Conservation (phyloP, 2,797 vertebrate genomes). For the Lagodon rhomboides region DNA sequence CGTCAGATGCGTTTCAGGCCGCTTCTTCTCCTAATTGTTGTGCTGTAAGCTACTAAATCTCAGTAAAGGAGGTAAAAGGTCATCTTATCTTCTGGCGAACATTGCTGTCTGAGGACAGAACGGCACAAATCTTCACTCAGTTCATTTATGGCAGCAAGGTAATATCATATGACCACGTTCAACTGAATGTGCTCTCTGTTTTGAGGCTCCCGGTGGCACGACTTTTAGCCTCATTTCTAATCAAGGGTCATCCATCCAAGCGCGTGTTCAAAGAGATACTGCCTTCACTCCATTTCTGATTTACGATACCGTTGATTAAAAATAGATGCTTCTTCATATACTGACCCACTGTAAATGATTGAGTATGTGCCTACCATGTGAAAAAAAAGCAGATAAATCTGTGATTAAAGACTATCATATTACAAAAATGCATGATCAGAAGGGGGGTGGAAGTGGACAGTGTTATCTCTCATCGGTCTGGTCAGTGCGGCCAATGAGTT, state of each 20-base stretch:
- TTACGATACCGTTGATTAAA: slow-evolving; percentile 15
- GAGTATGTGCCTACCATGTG: not conserved
- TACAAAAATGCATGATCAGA: slow-evolving; percentile 20
- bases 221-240: slow-evolving; percentile 17
- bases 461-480: slow-evolving; percentile 9
- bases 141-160: slow-evolving; percentile 19
- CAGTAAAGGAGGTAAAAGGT: slow-evolving; percentile 12
- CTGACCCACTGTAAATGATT: slow-evolving; percentile 12
- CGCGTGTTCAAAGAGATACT: not conserved
- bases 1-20: not conserved
- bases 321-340: slow-evolving; percentile 35
- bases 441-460: not conserved
- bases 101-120: not conserved
- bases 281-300: slow-evolving; percentile 28
- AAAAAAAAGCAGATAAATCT: slow-evolving; percentile 28
- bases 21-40: slow-evolving; percentile 3
- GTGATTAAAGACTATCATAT: slow-evolving; percentile 22
- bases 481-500: slow-evolving; percentile 31
- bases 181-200: slow-evolving; percentile 35
- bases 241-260: not conserved
- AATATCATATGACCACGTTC: slow-evolving; percentile 27
- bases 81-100: not conserved
- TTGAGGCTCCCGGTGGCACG: no score
- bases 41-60: not conserved
- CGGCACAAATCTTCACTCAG: slow-evolving; percentile 2